These are phyloP conservation scores for Eupleurogrammus muticus DNA, from an alignment of 2,797 vertebrate species.

Conservation along the genomic window DNA sequence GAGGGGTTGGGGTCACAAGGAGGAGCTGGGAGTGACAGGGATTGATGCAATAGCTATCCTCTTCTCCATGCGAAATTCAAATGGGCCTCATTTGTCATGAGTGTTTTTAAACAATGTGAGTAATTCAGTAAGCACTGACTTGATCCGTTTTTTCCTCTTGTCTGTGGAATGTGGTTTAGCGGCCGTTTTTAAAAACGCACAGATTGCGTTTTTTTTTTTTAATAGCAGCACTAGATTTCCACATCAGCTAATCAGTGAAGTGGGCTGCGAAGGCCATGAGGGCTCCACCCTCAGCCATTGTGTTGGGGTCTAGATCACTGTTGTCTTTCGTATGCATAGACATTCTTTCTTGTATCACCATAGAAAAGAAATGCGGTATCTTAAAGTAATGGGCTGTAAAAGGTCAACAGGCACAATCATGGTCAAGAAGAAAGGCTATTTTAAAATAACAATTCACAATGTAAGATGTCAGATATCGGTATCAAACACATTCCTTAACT, in stretches of 20 bases:
- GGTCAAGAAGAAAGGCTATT: slow-evolving; percentile 74
- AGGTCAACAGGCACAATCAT: slow-evolving; percentile 81
- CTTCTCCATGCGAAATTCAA: slow-evolving; percentile 58
- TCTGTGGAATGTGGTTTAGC: slow-evolving; percentile 2
- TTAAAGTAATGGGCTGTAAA: slow-evolving; percentile 63
- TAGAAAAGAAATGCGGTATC: slow-evolving; percentile 77
- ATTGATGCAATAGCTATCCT: slow-evolving; percentile 42
- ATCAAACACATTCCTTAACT: slow-evolving; percentile 76
- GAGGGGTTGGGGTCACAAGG: slow-evolving; percentile 36
- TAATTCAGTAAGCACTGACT: slow-evolving; percentile 32
- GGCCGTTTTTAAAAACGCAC: slow-evolving; percentile 29
- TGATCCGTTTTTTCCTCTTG: slow-evolving; percentile 13
- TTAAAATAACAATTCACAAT: slow-evolving; percentile 74
- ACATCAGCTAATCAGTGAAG: slow-evolving; percentile 66
- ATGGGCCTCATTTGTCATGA: slow-evolving; percentile 53
- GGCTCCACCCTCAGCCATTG: slow-evolving; percentile 77
- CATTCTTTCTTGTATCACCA: slow-evolving; percentile 80
- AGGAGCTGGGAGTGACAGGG: slow-evolving; percentile 57
- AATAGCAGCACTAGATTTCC: slow-evolving; percentile 44
- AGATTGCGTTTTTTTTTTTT: slow-evolving; percentile 20
- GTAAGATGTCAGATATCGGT: slow-evolving; percentile 71
- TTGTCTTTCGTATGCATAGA: slow-evolving; percentile 86
- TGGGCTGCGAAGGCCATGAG: slow-evolving; percentile 67
- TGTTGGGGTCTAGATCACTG: slow-evolving; percentile 79
- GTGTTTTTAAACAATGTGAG: slow-evolving; percentile 42